Evolutionary conservation across 2,797 vertebrate genomes (phyloP).

Genomic region (Sternarchorhynchus goeldii): DNA sequence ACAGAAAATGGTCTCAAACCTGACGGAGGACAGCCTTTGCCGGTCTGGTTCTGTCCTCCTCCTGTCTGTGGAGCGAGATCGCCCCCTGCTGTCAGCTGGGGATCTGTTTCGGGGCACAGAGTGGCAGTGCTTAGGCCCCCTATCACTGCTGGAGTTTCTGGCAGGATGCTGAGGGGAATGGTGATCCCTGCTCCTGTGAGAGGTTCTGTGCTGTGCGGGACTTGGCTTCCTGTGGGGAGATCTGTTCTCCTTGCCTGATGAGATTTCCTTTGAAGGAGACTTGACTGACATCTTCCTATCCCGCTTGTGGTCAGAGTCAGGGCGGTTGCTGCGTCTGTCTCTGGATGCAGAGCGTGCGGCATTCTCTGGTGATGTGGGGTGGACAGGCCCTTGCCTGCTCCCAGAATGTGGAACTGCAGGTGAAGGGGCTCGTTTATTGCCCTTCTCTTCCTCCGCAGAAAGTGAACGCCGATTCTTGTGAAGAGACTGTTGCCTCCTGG

Average conservation of each 20-base stretch:
- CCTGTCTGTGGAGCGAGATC: constrained; percentile 80
- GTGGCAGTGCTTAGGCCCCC: constrained; percentile 75
- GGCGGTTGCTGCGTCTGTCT: constrained; percentile 79
- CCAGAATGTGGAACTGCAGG: constrained; percentile 55
- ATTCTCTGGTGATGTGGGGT: constrained; percentile 74
- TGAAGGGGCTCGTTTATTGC: constrained; percentile 75
- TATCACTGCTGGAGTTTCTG: constrained; percentile 65
- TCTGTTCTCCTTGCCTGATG: constrained; percentile 85
- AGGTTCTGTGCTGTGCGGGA: constrained; percentile 77
- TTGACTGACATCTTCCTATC: constrained; percentile 82
- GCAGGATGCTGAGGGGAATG: constrained; percentile 74
- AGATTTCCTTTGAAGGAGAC: constrained; percentile 84
- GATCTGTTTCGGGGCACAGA: constrained; percentile 78
- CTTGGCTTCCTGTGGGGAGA: constrained; percentile 81
- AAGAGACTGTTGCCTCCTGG: constrained; percentile 75
- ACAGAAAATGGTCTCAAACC: constrained; percentile 63
- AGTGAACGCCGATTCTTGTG: constrained; percentile 76
- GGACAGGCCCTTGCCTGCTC: constrained; percentile 76
- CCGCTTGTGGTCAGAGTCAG: constrained; percentile 74
- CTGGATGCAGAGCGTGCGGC: constrained; percentile 74
- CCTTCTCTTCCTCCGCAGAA: constrained; percentile 75
- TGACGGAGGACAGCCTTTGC: constrained; percentile 79
- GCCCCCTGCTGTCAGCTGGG: constrained; percentile 73
- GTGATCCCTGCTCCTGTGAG: constrained; percentile 76
- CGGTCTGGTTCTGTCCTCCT: constrained; percentile 81